Base-by-base conservation (phyloP, 2,888 invertebrate species). In the Beris chalybata region DNA sequence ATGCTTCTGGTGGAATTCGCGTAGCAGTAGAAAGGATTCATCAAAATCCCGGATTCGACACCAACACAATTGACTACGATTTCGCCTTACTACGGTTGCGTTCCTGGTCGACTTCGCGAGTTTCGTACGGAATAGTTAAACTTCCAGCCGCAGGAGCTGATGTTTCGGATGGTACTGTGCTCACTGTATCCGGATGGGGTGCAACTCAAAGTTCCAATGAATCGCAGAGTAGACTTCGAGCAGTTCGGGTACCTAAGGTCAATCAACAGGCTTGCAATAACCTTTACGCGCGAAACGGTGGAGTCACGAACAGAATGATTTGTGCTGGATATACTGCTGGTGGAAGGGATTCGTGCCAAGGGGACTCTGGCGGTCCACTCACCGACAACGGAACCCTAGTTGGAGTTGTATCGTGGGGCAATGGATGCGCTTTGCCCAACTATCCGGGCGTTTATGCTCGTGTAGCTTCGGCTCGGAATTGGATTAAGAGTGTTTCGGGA, bases 351-450 rank as follows among this genome's bases (percentile, higher is more conserved):
- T 75, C 78, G 59, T 80, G 78, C 70, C 57, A 65, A 52, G 65
- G 80, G 67, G 80, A 81, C 66, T 79, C 78, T 3, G 81, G 81
- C 69, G 81, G 81, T n/a, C 81, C 81, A 58, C 65, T 71, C 6
- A 72, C 73, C 5, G 64, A 69, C 4, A 57, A 73, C 0, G 71
- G 71, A 4, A 71, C 71, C 4, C 67, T 77, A 0, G 74, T 77
- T 3, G 81, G 81, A 57, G 54, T 81, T 54, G 80, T 80, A 0
- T 81, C 80, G 9, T 81, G 78, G 78, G 81, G 81, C 44, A 67
- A 59, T 12, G 76, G 77, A 38, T 81, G 81, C 47, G 80, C 75
- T 47, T 52, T 54, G 50, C n/a, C 68, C 1, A 67, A 67, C 1
- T 79, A 76, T 66, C 80, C 79, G 7, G 80, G 67, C 1, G 69